Base-by-base conservation (phyloP, 2,797 vertebrate genomes). In the Enteromius paludinosus region DNA sequence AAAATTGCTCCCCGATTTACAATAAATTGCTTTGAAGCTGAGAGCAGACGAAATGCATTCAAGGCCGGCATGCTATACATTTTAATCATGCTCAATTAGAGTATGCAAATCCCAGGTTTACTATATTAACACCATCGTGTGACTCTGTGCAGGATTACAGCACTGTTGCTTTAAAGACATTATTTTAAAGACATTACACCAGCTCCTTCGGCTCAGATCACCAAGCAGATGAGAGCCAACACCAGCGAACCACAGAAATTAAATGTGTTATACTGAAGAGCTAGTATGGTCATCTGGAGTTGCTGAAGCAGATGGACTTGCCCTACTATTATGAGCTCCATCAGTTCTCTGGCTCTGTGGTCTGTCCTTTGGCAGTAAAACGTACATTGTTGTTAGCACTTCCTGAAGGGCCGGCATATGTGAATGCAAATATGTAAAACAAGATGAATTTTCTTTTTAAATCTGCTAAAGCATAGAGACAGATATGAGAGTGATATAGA, bases 271-370 rank as follows among this genome's bases (percentile, higher is more conserved):
- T 64, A 30, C 72, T 76, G 56, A 80, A 41, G 9, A 38, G 62
- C 64, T 41, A 65, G 28, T 12, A 17, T 47, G 59, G 75, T 80
- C 76, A 54, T 71, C 66, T 75, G 61, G 38, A 33, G 33, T 62
- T 74, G 45, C 61, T 69, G 33, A 64, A 76, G 64, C 85, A 89
- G 88, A 87, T 85, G 82, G 87, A 83, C 59, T 47, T 65, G 68
- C 73, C 70, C 82, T 56, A 59, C 68, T 76, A 79, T 78, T 73
- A 70, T 71, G 78, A 84, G 78, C 82, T 70, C n/a, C 80, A 84
- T 84, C 85, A 78, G 82, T 52, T 86, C 38, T 68, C 54, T 69
- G 83, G 62, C 83, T 68, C 62, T 28, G 3, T 3, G 15, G 74
- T 77, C 77, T 33, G 65, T 82, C 78, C 74, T 84, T 77, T 87